phyloP scores from a whole-genome alignment of 2,113 vertebrate species.

The human (Homo sapiens) region GRCh38 chr2:187063501-187064000 shows the following conservation, averaged over 20 bases:
- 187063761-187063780: background rate
- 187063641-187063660: background rate
- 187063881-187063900: background rate
- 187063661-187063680: background rate
- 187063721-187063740: background rate
- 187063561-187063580: background rate
- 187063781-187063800: background rate
- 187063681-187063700: background rate
- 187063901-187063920: background rate
- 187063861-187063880: background rate
- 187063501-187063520: background rate
- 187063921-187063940: background rate
- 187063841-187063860: background rate
- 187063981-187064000: background rate
- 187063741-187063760: background rate
- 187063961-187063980: background rate
- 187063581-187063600: background rate
- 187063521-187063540: background rate
- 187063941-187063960: background rate
- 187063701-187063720: background rate
- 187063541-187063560: background rate
- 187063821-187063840: background rate
- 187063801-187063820: background rate
- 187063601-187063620: background rate
- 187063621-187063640: background rate